Evolutionary conservation across 2,113 vertebrate species (phyloP).

Genomic region (Microcebus tavaratra): DNA sequence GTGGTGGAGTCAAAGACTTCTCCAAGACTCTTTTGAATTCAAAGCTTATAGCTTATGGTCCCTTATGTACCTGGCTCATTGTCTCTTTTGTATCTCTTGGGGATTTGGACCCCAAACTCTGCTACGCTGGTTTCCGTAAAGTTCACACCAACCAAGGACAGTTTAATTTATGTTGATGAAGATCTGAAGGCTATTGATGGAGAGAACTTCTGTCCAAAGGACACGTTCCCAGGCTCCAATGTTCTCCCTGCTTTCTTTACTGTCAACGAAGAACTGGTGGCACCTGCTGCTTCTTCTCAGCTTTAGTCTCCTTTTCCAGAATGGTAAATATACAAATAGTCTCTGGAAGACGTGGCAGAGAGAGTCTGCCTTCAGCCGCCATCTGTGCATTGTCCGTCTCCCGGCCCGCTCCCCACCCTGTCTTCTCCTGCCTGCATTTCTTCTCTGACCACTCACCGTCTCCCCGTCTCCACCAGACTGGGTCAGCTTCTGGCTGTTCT

Average conservation of each 20-base stretch:
- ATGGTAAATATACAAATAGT: not conserved
- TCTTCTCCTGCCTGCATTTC: not conserved
- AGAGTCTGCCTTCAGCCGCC: not conserved
- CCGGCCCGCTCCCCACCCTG: rapidly evolving
- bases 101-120: not conserved
- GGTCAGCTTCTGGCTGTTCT: not conserved
- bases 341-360: not conserved
- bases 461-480: not conserved
- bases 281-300: not conserved
- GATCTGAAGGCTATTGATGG: rapidly evolving
- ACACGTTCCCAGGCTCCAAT: not conserved
- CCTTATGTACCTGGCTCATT: not conserved
- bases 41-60: not conserved
- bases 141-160: not conserved
- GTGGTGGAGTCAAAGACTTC: not conserved
- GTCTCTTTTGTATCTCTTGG: not conserved
- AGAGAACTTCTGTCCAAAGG: rapidly evolving
- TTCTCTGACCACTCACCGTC: rapidly evolving
- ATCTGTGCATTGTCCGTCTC: not conserved
- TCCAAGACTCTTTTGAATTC: not conserved
- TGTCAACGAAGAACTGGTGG: not conserved
- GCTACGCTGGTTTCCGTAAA: not conserved
- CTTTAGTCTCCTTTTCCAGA: not conserved
- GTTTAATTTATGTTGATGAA: not conserved
- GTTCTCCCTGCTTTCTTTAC: not conserved